These are phyloP conservation scores for Pterocles gutturalis DNA, from an alignment of 2,113 vertebrate genomes.

Conservation along the genomic window DNA sequence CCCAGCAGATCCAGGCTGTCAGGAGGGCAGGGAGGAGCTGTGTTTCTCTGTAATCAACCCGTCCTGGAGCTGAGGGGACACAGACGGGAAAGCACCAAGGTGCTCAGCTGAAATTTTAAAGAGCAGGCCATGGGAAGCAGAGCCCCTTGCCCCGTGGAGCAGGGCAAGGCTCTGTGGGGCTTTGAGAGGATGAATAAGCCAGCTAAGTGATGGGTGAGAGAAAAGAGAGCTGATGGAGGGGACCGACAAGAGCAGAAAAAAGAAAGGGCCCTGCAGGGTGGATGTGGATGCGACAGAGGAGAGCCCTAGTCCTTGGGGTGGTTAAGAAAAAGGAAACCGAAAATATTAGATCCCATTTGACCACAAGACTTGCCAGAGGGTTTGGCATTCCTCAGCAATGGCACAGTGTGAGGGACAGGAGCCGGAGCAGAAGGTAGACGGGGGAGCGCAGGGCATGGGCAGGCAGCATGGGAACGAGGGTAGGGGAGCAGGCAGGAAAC, in stretches of 20 bases:
- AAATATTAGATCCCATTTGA: background rate
- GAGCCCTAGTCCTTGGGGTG: background rate
- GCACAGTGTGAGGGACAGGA: background rate
- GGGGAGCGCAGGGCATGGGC: background rate
- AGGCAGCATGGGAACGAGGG: background rate
- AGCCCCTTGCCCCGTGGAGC: background rate
- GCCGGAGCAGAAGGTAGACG: background rate
- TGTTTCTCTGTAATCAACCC: background rate
- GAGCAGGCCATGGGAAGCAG: background rate
- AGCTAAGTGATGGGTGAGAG: background rate
- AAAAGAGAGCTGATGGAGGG: background rate
- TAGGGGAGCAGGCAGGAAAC: background rate
- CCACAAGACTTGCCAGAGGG: background rate
- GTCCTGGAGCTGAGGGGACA: accelerated
- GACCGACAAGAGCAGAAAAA: background rate
- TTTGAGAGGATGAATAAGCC: background rate
- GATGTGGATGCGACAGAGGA: background rate
- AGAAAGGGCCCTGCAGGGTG: background rate
- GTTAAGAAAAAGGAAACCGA: background rate
- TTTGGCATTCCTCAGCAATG: background rate
- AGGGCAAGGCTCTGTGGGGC: accelerated
- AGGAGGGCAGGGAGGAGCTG: background rate
- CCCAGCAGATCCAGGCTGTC: background rate
- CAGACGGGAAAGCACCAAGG: background rate
- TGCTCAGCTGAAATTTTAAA: background rate